Conservation (phyloP, 1,140 invertebrate species). For the Rhysida immarginata region DNA sequence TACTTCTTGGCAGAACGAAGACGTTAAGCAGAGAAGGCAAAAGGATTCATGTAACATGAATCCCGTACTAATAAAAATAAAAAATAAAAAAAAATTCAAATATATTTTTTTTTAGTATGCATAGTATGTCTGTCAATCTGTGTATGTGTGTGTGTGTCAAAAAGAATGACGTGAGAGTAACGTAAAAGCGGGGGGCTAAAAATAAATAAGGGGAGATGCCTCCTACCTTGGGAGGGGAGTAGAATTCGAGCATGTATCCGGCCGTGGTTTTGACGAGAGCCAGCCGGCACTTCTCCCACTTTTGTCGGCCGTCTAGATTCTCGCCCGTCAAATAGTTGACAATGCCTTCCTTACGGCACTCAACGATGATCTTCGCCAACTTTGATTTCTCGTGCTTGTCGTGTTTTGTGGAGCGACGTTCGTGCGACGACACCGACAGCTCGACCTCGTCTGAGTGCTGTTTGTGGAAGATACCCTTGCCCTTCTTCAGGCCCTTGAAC, state of each 20-base stretch:
- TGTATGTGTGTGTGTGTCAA: too few relatives aligned
- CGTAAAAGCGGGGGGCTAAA: too few relatives aligned
- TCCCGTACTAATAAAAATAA: too few relatives aligned
- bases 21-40: too few relatives aligned
- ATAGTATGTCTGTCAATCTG: too few relatives aligned
- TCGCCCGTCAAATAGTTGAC: slow-evolving; percentile 79
- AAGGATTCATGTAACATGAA: too few relatives aligned
- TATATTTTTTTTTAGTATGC: too few relatives aligned
- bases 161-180: too few relatives aligned
- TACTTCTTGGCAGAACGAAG: too few relatives aligned
- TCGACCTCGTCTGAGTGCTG: slow-evolving; percentile 80
- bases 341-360: slow-evolving; percentile 80
- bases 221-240: slow-evolving; percentile 73
- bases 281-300: slow-evolving; percentile 86
- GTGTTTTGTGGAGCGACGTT: slow-evolving; percentile 16
- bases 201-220: slow-evolving; percentile 19
- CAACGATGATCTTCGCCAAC: slow-evolving; percentile 75
- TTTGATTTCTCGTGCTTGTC: slow-evolving; percentile 66
- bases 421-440: slow-evolving; percentile 35
- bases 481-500: slow-evolving; percentile 67
- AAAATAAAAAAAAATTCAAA: too few relatives aligned
- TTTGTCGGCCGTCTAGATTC: slow-evolving; percentile 74
- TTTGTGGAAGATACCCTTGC: slow-evolving; percentile 74
- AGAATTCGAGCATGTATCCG: slow-evolving; percentile 90
- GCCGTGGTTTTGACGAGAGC: slow-evolving; percentile 78